Percentiles rank a stretch among this genome's conserved stretches.
Evolutionary conservation across 2,888 invertebrate genomes (phyloP).

Genomic region (Aleiodes testaceus): DNA sequence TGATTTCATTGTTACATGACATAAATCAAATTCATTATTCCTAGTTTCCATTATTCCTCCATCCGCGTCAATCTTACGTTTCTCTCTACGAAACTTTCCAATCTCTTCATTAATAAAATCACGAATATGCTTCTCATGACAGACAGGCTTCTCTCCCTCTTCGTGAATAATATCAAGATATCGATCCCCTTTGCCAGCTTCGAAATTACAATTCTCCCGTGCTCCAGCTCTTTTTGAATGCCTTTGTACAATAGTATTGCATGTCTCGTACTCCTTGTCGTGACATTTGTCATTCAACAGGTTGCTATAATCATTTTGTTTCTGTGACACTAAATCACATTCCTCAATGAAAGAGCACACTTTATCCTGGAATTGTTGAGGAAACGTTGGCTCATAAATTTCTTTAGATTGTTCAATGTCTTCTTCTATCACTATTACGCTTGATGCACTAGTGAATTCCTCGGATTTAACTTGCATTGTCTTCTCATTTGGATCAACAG

Average conservation of each 20-base stretch:
- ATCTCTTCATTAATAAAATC: constrained; percentile 76
- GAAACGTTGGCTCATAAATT: constrained; percentile 55
- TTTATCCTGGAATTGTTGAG: constrained; percentile 64
- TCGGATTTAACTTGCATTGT: constrained; percentile 40
- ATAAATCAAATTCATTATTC: constrained; percentile 16
- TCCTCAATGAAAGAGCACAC: constrained; percentile 63
- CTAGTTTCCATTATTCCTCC: constrained; percentile 15
- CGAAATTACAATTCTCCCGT: constrained; percentile 76
- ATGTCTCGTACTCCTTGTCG: constrained; percentile 42
- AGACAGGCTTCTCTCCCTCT: constrained; percentile 80
- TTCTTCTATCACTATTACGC: constrained; percentile 37
- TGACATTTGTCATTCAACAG: constrained; percentile 44
- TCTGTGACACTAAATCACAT: constrained; percentile 59
- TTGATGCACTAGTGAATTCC: constrained; percentile 18
- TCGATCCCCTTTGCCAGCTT: constrained; percentile 78
- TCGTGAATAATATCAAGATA: constrained; percentile 86
- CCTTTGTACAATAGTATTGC: constrained; percentile 59
- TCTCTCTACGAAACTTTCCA: constrained; percentile 69
- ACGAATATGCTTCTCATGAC: constrained; percentile 70
- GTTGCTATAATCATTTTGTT: constrained; percentile 42
- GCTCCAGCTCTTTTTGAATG: constrained; percentile 76
- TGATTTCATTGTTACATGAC: constrained; percentile 9
- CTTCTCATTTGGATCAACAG: constrained; percentile 24
- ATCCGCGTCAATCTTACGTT: constrained; percentile 62
- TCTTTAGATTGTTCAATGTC: constrained; percentile 39